Evolutionary conservation across 1,140 invertebrate genomes (phyloP).

Genomic region (Yoshiicerus persimilis): DNA sequence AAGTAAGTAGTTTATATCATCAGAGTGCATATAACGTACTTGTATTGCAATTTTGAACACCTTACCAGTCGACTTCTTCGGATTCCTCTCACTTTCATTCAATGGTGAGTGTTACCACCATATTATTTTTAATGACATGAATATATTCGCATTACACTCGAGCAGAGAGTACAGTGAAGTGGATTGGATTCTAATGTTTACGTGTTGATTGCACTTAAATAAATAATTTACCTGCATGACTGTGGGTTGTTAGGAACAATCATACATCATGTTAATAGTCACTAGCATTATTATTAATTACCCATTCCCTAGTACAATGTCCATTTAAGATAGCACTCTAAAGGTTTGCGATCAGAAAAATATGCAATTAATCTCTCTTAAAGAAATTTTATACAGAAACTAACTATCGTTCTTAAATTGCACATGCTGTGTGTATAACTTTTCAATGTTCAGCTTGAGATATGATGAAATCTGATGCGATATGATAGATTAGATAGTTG

Average conservation of each 20-base stretch:
- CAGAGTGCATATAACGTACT: background rate
- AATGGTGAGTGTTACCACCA: background rate
- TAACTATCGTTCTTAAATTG: background rate
- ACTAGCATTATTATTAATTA: background rate
- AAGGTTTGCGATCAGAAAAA: background rate
- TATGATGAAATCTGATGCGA: background rate
- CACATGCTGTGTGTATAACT: background rate
- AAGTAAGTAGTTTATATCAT: background rate
- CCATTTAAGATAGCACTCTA: background rate
- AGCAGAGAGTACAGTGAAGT: background rate
- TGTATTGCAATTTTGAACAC: background rate
- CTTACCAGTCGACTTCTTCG: background rate
- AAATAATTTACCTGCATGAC: background rate
- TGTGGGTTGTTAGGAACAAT: background rate
- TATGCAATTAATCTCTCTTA: background rate
- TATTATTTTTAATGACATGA: background rate
- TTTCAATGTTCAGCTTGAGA: background rate
- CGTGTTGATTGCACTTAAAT: background rate
- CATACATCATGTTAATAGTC: background rate
- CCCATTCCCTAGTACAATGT: background rate
- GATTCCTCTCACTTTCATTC: conserved; percentile 5
- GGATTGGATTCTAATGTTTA: background rate
- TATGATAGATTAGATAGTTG: conserved; percentile 4
- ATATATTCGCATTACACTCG: background rate
- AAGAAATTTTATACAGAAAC: background rate